A percentile compares a stretch with the other conserved stretches of the same genome.
Conservation (phyloP, 2,797 vertebrate genomes). For the Danio choprae region DNA sequence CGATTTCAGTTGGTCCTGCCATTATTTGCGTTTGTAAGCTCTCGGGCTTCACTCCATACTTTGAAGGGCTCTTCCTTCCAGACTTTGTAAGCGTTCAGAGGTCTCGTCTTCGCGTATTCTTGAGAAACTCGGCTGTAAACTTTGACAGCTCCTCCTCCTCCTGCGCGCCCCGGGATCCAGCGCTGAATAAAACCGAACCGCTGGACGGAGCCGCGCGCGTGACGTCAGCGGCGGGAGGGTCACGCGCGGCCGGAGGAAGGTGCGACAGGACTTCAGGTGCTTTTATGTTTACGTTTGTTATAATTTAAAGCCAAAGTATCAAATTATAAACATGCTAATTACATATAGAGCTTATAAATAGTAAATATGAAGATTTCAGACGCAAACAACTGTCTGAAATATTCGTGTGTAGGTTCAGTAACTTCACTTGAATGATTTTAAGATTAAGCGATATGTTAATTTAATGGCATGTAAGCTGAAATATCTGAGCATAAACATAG, state of each 20-base stretch:
- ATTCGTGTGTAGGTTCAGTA: no score
- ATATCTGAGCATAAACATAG: no score
- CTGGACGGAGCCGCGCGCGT: constrained; percentile 59
- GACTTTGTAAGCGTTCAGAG: not conserved
- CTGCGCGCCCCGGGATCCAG: constrained; percentile 3
- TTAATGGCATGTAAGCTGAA: no score
- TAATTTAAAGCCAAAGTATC: no score
- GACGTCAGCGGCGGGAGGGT: constrained; percentile 76
- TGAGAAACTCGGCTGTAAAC: constrained; percentile 63
- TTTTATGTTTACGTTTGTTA: no score
- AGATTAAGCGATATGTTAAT: no score
- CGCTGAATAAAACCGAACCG: constrained; percentile 8
- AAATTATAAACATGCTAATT: no score
- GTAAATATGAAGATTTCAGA: no score
- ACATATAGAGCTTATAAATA: no score
- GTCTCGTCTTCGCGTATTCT: constrained; percentile 9
- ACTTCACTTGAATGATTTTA: no score
- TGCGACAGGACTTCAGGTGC: no score
- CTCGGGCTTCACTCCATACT: constrained; percentile 70
- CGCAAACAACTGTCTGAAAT: no score
- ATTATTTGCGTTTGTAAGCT: constrained; percentile 60
- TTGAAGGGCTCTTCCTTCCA: not conserved
- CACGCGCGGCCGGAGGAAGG: not conserved
- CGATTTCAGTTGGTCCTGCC: constrained; percentile 67
- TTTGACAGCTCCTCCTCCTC: constrained; percentile 82